Percentiles rank a stretch among this genome's conserved stretches.
Conservation (phyloP, 2,797 vertebrate genomes). For the Manis crassicaudata region DNA sequence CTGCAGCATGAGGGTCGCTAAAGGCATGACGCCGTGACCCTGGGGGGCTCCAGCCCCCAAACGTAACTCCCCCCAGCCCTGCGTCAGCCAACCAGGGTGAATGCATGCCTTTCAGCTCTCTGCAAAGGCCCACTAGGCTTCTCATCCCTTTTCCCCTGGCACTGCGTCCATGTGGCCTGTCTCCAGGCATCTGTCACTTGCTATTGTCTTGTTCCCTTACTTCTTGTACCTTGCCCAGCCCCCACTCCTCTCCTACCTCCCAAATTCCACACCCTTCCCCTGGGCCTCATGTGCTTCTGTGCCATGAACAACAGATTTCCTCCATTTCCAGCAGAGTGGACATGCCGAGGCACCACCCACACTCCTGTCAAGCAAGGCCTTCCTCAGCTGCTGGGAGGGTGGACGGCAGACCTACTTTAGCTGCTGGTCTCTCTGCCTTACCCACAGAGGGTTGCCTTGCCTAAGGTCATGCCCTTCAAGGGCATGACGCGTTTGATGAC, state of each 20-base stretch:
- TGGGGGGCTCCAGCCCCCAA: not conserved
- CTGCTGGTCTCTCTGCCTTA: not conserved
- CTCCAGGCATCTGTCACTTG: not conserved
- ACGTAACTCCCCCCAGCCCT: not conserved
- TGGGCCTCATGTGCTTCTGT: not conserved
- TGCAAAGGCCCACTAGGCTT: not conserved
- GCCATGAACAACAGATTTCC: not conserved
- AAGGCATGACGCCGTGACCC: fast-evolving
- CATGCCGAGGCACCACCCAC: not conserved
- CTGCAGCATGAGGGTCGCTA: not conserved
- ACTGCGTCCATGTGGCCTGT: fast-evolving
- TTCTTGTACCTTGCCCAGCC: too few relatives aligned
- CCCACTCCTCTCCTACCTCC: not conserved
- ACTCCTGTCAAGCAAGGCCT: not conserved
- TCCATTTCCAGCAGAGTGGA: not conserved
- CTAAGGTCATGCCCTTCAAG: not conserved
- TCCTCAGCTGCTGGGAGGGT: not conserved
- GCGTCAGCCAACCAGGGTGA: too few relatives aligned
- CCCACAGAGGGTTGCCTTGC: not conserved
- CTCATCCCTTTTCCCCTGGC: too few relatives aligned
- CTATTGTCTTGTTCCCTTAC: not conserved
- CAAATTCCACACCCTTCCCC: not conserved
- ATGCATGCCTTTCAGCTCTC: not conserved
- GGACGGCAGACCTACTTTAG: not conserved
- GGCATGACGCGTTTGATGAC: not conserved